These are phyloP conservation scores for Sarcophaga variegata DNA, from an alignment of 2,888 invertebrate species.

Conservation along the genomic window DNA sequence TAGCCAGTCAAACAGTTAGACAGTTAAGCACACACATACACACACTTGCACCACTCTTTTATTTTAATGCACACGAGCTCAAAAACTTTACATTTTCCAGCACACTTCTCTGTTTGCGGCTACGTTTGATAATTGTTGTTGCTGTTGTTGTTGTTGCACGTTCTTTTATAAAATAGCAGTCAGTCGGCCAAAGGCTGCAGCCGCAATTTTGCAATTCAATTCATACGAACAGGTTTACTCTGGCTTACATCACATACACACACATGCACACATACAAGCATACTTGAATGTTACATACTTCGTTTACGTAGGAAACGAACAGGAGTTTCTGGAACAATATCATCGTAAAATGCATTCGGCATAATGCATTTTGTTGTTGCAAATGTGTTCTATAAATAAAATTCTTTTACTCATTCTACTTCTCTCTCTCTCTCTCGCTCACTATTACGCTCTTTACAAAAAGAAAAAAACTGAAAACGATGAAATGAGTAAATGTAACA, in stretches of 20 bases:
- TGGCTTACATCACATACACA: not conserved
- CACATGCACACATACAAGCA: not conserved
- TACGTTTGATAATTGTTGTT: not conserved
- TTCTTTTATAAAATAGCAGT: constrained; percentile 25
- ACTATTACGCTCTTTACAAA: no score
- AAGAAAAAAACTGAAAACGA: not conserved
- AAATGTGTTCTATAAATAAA: constrained; percentile 51
- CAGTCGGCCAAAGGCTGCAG: constrained; percentile 28
- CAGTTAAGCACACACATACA: not conserved
- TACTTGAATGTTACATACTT: not conserved
- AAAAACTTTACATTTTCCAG: constrained; percentile 37
- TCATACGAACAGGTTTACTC: constrained; percentile 6
- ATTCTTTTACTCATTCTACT: not conserved
- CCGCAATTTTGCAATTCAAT: not conserved
- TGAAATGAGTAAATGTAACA: not conserved
- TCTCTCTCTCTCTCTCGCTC: not conserved
- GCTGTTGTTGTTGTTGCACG: constrained; percentile 30
- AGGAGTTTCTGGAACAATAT: constrained; percentile 56
- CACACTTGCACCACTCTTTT: not conserved
- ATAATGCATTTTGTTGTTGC: constrained; percentile 20
- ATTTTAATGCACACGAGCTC: not conserved
- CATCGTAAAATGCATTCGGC: constrained; percentile 43
- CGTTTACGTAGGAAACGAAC: not conserved
- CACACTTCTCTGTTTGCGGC: constrained; percentile 39
- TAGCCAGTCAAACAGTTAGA: constrained; percentile 9